These are phyloP conservation scores for Germaria angustata DNA, from an alignment of 2,888 invertebrate genomes.

Conservation along the genomic window DNA sequence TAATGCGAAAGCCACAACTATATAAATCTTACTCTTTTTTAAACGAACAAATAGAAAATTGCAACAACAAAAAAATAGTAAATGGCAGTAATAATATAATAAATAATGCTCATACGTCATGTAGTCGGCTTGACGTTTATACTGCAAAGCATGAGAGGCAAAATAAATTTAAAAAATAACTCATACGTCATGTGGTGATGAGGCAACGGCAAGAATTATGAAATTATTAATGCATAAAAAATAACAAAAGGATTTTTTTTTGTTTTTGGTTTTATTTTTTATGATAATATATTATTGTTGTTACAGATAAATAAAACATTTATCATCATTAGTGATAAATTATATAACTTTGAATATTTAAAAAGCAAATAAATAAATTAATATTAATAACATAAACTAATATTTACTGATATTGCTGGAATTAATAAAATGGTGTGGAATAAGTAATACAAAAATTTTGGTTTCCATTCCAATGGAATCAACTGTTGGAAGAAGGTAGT, in stretches of 20 bases:
- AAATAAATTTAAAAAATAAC: conserved; percentile 1
- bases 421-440: background rate
- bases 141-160: background rate
- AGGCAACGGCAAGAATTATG: conserved; percentile 24
- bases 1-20: background rate
- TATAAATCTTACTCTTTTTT: conserved; percentile 31
- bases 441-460: too few relatives aligned
- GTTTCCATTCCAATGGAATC: too few relatives aligned
- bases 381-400: background rate
- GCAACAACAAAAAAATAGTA: too few relatives aligned
- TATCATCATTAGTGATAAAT: conserved; percentile 51
- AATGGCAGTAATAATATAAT: conserved; percentile 15
- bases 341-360: background rate
- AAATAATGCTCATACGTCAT: conserved; percentile 50
- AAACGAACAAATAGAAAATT: background rate
- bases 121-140: background rate
- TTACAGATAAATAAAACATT: conserved; percentile 29
- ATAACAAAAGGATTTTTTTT: background rate
- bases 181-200: conserved; percentile 42
- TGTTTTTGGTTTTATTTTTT: background rate
- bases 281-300: background rate
- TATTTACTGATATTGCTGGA: background rate
- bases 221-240: conserved; percentile 26
- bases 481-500: too few relatives aligned
- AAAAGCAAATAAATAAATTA: background rate